These are phyloP conservation scores for Dorcus hopei DNA, from an alignment of 2,888 invertebrate genomes.

Conservation along the genomic window DNA sequence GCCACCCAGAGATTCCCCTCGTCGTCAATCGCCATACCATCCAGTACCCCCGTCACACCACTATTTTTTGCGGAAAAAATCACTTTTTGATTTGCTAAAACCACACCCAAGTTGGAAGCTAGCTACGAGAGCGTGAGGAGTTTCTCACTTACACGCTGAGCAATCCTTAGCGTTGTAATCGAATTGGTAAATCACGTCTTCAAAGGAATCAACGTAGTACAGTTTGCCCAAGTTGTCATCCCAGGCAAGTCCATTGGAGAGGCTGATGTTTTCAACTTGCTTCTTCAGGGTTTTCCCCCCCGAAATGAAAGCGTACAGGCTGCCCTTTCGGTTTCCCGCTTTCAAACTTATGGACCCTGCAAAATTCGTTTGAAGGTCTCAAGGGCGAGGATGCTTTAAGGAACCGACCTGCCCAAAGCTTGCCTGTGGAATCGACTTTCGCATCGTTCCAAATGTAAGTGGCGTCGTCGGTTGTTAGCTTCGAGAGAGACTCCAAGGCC, in stretches of 20 bases:
- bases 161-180: slow-evolving; percentile 60
- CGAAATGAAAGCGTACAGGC: slow-evolving; percentile 11
- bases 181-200: slow-evolving; percentile 62
- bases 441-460: slow-evolving; percentile 59
- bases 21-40: slow-evolving; percentile 75
- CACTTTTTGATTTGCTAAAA: slow-evolving; percentile 56
- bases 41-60: slow-evolving; percentile 52
- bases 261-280: slow-evolving; percentile 29
- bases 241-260: slow-evolving; percentile 72
- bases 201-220: slow-evolving; percentile 73
- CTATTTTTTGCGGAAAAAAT: slow-evolving; percentile 55
- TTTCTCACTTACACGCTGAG: slow-evolving; percentile 36
- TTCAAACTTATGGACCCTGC: no score
- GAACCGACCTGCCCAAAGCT: slow-evolving; percentile 64
- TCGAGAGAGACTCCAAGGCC: slow-evolving; percentile 44
- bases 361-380: no score
- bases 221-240: slow-evolving; percentile 61
- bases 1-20: slow-evolving; percentile 78
- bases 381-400: not conserved
- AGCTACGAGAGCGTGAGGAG: not conserved
- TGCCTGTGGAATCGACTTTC: slow-evolving; percentile 68
- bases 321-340: not conserved
- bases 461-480: no score
- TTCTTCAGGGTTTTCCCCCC: slow-evolving; percentile 20
- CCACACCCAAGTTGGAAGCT: slow-evolving; percentile 24